phyloP scores from a whole-genome alignment of 2,113 vertebrate genomes.

The Rutilus rutilus region DNA sequence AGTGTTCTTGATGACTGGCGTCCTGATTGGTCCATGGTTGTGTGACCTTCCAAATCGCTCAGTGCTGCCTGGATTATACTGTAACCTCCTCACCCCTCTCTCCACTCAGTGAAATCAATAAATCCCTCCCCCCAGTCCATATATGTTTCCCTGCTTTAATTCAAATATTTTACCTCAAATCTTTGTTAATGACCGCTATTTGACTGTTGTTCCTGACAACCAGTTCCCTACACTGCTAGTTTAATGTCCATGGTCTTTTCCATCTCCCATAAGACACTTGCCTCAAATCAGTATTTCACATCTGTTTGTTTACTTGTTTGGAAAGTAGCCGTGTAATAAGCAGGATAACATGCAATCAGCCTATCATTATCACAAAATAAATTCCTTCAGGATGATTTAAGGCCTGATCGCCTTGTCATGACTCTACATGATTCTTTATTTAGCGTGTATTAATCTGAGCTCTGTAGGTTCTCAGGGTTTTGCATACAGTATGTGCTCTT shows the following conservation, averaged over 20 bases:
- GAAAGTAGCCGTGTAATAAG: background rate
- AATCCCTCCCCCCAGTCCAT: background rate
- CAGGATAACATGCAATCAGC: background rate
- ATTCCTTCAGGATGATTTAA: background rate
- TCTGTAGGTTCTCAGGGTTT: background rate
- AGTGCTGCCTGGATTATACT: background rate
- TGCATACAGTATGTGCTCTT: background rate
- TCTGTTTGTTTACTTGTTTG: background rate
- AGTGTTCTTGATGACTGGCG: background rate
- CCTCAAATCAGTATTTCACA: background rate
- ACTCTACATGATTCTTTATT: background rate
- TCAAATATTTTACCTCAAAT: background rate
- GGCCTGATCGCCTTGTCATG: background rate
- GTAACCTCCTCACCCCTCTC: conserved; percentile 18
- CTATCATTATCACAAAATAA: background rate
- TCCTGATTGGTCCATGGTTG: background rate
- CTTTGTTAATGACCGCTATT: background rate
- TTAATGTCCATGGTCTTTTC: background rate
- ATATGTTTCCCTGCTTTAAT: background rate
- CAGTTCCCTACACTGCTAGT: background rate
- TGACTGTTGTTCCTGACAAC: background rate
- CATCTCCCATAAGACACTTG: background rate
- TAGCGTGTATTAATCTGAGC: background rate
- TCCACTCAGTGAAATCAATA: conserved; percentile 19
- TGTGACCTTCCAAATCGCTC: conserved; percentile 6